Conservation (phyloP, 2,797 vertebrate species). For the Lycodopsis pacificus region DNA sequence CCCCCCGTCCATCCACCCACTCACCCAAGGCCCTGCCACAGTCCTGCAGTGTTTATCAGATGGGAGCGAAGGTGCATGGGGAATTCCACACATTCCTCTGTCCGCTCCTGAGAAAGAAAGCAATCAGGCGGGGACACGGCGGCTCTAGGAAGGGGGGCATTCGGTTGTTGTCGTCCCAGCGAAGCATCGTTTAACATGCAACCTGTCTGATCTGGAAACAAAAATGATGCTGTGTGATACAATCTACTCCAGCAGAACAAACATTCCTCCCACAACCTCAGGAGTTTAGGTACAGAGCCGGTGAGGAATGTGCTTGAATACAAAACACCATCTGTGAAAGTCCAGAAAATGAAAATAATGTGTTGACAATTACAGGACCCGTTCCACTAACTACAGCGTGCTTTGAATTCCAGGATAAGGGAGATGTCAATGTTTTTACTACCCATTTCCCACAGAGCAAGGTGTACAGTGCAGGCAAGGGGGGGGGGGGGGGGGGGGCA, state of each 20-base stretch:
- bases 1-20: constrained; percentile 17
- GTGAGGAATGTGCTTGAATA: constrained; percentile 51
- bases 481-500: neutral
- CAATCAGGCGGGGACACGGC: constrained; percentile 41
- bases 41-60: constrained; percentile 78
- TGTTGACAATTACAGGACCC: constrained; percentile 67
- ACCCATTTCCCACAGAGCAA: constrained; percentile 51
- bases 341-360: constrained; percentile 67
- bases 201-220: constrained; percentile 26
- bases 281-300: constrained; percentile 44
- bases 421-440: constrained; percentile 71
- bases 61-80: constrained; percentile 71
- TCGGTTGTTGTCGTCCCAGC: constrained; percentile 16
- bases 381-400: constrained; percentile 65
- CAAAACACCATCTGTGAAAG: constrained; percentile 54
- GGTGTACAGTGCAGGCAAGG: constrained; percentile 22
- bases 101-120: constrained; percentile 58
- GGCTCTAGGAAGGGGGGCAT: constrained; percentile 21
- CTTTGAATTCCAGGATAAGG: constrained; percentile 74
- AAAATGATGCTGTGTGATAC: constrained; percentile 26
- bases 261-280: constrained; percentile 16
- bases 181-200: constrained; percentile 21
- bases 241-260: constrained; percentile 27
- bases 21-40: constrained; percentile 44
- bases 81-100: constrained; percentile 81